Evolutionary conservation across 2,797 vertebrate species (phyloP), one percentile per base, ranked within the genome.

Genomic region (Chelonia mydas): DNA sequence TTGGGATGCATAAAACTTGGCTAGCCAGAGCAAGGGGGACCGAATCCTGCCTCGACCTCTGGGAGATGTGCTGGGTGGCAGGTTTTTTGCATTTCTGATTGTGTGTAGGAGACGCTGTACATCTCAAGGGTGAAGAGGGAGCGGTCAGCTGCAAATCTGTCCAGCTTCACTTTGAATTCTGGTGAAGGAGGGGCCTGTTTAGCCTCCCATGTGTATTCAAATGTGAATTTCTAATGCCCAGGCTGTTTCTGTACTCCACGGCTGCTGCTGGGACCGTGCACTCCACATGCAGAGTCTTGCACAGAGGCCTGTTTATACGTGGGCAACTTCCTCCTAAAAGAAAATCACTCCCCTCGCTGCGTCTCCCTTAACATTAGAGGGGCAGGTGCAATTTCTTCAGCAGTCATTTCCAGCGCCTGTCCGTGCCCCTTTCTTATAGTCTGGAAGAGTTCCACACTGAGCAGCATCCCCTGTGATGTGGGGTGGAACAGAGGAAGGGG

Each of bases 401-500:
- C 45, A 27, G 41, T 45, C 72, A 27, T 45, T 5, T 41, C 37
- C 72, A 28, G 41, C 6, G 12, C 74, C 74, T 27, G 41, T 25
- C 23, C 41, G 1, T 13, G 21, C 23, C 41, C 12, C 41, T 47
- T 45, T 25, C 68, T 25, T 27, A 12, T 5, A 45, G 41, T 13
- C 74, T 47, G 23, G 41, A 37, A 23, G 37, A 23, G 19, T 41
- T 72, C 65, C 65, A 37, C n/a, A 72, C 19, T 11, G n/a, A 72
- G 10, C 65, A 72, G 17, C n/a, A 11, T 37, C 19, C 10, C 19
- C 21, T 11, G n/a, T 11, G n/a, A 41, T 10, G 19, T 0, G 1
- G 72, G 19, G 57, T n/a, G 7, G 37, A 41, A 1, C 0, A 1
- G n/a, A 2, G 0, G 3, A 28, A 11, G 51, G 54, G 19, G 0